Base-by-base conservation (phyloP, 1,140 invertebrate species). In the Paraescarpia echinospica region DNA sequence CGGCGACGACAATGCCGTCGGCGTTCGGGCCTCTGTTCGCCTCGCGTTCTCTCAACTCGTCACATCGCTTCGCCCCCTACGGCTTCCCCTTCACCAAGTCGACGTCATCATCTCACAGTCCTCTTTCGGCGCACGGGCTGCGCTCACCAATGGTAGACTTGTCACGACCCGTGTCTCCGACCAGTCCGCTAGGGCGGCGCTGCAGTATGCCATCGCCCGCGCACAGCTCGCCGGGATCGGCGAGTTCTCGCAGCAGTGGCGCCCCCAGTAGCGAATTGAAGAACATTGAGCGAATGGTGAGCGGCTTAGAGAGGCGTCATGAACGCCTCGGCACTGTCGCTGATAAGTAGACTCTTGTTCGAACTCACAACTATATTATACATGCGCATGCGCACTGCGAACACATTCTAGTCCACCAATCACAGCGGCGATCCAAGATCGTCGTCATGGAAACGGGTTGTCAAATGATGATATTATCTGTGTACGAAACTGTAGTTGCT, bases 231-330 rank as follows among this genome's bases (percentile, higher is more conserved):
- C 92, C 94, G 59, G 35, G 77, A 41, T 59, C 77, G 89, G 27
- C 22, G 59, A 77, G 59, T 77, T 77, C 59, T 77, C 33, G 41
- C 92, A 91, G 41, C 91, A 22, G 51, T 89, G 91, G 89, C n/a
- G 31, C 59, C 92, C 89, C 91, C 31, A 94, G 96, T 31, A 96
- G 96, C 94, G 98, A 99, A 96, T 97, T 99, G 92, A 99, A 99
- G 96, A 98, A 97, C 96, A 99, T 99, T 96, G 98, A 99, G 96
- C 98, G 98, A 95, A 99, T 99, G 98, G 98, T 99, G 93, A 99
- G 99, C 96, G 98, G 98, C 0, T 96, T 99, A 35, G 98, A 99
- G 95, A 94, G 95, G 93, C 95, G 95, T 93, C 94, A 94, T 51
- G 94, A 95, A 89, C 90, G 35, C 4, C 90, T 90, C 2, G 90